Evolutionary conservation across 2,888 invertebrate genomes (phyloP), one percentile per base, ranked within the genome.

Genomic region (Drosophila helvetica): DNA sequence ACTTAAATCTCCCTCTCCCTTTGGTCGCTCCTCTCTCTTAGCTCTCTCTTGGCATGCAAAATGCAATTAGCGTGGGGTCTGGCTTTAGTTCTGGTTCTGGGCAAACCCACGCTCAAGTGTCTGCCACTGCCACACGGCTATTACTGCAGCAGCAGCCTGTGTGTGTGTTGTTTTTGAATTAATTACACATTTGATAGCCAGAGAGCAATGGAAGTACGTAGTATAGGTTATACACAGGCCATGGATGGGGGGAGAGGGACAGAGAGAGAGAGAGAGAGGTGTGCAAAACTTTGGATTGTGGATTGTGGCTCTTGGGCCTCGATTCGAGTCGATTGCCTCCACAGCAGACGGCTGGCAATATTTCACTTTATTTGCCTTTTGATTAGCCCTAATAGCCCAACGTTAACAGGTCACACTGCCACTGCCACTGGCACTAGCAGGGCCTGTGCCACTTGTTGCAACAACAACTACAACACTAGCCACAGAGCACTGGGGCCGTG

Each of bases 311-410:
- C 38, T 15, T 56, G 45, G 51, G 66, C 56, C 42, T 48, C 67
- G 55, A 43, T 55, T 2, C 38, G 7, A 67, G 55, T 67, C 68
- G 66, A 67, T 66, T 66, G 66, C 66, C 48, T 19, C 25, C 48
- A 42, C 22, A 50, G 17, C 55, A 53, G 38, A 27, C 27, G 27
- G 30, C 1, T 4, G 38, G 58, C 70, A 66, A 75, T 80, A 80
- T 83, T 71, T 78, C 64, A 75, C 75, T 86, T 88, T 88, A 86
- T 85, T 85, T 80, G 80, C 75, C 80, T 79, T 85, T 85, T 88
- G 88, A 85, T 85, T 88, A 83, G 86, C 79, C 84, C 64, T 77
- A 86, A 88, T 86, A 74, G 86, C 75, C 63, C 38, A 60, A 56
- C 56, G 54, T 67, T 61, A 73, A 75, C 62, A 72, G 70, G 51